Evolutionary conservation across 2,113 vertebrate species (phyloP).

Genomic region (Hippopotamus amphibius): DNA sequence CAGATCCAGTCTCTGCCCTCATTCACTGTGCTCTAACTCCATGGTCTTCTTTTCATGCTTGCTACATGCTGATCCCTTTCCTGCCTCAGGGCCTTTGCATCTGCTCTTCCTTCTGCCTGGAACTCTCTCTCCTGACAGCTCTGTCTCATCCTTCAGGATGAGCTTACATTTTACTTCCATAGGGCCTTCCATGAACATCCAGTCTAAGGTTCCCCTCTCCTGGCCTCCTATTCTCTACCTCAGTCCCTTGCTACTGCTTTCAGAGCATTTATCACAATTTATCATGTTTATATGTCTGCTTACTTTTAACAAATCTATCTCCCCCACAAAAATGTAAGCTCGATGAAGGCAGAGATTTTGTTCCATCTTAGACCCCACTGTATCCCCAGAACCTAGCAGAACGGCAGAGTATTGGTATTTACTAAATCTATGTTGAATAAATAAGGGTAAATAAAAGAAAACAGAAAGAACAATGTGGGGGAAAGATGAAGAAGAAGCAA

Average conservation of each 20-base stretch:
- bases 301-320: not conserved
- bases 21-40: not conserved
- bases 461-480: not conserved
- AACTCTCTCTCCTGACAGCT: not conserved
- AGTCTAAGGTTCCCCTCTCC: not conserved
- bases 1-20: not conserved
- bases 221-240: not conserved
- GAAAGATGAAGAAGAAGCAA: not conserved
- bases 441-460: not conserved
- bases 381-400: constrained; percentile 36
- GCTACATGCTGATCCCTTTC: not conserved
- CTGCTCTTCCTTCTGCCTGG: not conserved
- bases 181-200: not conserved
- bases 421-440: constrained; percentile 29
- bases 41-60: not conserved
- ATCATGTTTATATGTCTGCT: not conserved
- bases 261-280: not conserved
- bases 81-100: constrained; percentile 20
- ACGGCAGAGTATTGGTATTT: not conserved
- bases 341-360: not conserved
- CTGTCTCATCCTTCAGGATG: not conserved
- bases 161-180: not conserved
- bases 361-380: not conserved
- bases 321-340: constrained; percentile 14
- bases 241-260: not conserved